Percentiles rank a stretch among this genome's conserved stretches.
Conservation (phyloP, 1,140 invertebrate species). For the Monomorium pharaonis region DNA sequence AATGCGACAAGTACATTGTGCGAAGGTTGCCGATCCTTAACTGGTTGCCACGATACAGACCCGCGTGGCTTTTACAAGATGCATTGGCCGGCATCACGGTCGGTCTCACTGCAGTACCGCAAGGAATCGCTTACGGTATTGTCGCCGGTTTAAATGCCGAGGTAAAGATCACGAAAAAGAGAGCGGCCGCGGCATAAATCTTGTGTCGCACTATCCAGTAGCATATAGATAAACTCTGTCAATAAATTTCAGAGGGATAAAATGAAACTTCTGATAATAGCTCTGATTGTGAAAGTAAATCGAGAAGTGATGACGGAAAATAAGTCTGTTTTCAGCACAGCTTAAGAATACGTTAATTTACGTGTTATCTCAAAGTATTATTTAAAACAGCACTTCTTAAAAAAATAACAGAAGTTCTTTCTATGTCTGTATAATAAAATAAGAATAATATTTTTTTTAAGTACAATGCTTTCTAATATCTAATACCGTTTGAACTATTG, state of each 20-base stretch:
- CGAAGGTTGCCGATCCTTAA: slow-evolving; percentile 87
- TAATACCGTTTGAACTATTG: not conserved
- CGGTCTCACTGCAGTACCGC: slow-evolving; percentile 93
- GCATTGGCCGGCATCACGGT: slow-evolving; percentile 94
- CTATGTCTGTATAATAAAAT: too few species aligned
- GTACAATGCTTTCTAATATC: not conserved
- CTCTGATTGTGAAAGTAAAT: not conserved
- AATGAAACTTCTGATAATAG: not conserved
- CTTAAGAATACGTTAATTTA: not conserved
- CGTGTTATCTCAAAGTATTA: not conserved
- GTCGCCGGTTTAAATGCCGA: slow-evolving; percentile 89
- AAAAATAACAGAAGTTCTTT: not conserved
- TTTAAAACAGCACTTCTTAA: not conserved
- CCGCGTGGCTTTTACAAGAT: slow-evolving; percentile 87
- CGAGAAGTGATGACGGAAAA: not conserved
- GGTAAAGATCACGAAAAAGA: slow-evolving; percentile 77
- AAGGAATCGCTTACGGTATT: slow-evolving; percentile 93
- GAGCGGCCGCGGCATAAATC: not conserved
- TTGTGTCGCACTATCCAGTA: not conserved
- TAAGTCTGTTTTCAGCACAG: not conserved
- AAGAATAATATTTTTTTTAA: not conserved
- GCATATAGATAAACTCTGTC: not conserved
- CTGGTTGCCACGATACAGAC: slow-evolving; percentile 89
- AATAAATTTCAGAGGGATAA: not conserved
- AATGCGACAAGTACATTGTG: slow-evolving; percentile 38